These are phyloP conservation scores for Clostera curtula DNA, from an alignment of 2,888 invertebrate genomes.

Conservation along the genomic window DNA sequence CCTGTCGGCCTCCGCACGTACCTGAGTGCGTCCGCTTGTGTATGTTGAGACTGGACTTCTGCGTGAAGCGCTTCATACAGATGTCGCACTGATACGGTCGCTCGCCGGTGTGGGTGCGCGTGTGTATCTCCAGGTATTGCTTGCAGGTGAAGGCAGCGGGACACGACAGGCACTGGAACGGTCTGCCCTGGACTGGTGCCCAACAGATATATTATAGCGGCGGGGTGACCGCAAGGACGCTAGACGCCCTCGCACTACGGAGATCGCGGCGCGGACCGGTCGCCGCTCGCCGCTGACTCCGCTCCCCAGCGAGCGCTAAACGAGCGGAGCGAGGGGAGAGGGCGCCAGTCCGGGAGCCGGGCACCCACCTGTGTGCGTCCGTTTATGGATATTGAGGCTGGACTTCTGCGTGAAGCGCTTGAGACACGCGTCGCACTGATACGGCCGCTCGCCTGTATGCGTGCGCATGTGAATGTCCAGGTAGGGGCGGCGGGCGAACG, in stretches of 20 bases:
- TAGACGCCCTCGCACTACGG: constrained; percentile 63
- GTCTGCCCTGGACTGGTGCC: constrained; percentile 75
- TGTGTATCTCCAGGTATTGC: constrained; percentile 77
- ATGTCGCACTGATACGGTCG: constrained; percentile 81
- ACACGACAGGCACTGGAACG: constrained; percentile 77
- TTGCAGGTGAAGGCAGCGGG: constrained; percentile 76
- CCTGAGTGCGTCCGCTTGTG: constrained; percentile 86
- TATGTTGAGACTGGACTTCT: constrained; percentile 88
- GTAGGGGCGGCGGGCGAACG: constrained; percentile 67
- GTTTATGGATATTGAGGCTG: constrained; percentile 86
- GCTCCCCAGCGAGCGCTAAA: constrained; percentile 45
- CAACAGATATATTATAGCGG: constrained; percentile 72
- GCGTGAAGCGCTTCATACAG: constrained; percentile 86
- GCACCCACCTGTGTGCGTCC: constrained; percentile 82
- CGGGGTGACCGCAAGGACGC: constrained; percentile 61
- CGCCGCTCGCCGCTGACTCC: constrained; percentile 64
- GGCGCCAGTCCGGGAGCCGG: constrained; percentile 64
- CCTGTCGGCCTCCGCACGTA: constrained; percentile 40
- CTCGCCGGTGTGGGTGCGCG: constrained; percentile 76
- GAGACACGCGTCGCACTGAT: constrained; percentile 83
- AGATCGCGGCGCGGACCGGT: constrained; percentile 66
- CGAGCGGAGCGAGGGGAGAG: constrained; percentile 45
- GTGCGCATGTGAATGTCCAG: constrained; percentile 72
- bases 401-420: constrained; percentile 89
- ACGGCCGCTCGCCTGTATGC: constrained; percentile 77